These are phyloP conservation scores for Onychomys arenicola DNA, from an alignment of 2,797 vertebrate species.

Conservation along the genomic window DNA sequence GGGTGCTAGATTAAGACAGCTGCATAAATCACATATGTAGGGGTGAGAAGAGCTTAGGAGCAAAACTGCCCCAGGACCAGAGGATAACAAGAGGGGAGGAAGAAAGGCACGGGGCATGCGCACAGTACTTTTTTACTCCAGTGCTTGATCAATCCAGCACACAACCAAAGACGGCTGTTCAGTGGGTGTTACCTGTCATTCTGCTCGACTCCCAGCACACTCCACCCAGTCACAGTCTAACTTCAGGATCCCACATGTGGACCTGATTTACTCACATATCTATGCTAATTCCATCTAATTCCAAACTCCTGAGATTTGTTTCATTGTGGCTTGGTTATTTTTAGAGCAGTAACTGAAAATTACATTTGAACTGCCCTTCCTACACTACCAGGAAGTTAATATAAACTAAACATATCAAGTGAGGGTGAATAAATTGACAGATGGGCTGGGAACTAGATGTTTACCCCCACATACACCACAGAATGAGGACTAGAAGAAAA, in stretches of 20 bases:
- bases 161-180: not conserved
- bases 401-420: constrained; percentile 46
- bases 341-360: not conserved
- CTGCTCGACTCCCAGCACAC: not conserved
- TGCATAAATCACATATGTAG: not conserved
- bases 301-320: constrained; percentile 25
- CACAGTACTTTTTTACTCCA: too few relatives aligned
- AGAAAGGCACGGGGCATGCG: not conserved
- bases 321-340: not conserved
- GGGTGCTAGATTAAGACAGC: not conserved
- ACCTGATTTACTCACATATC: constrained; percentile 24
- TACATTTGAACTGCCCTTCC: constrained; percentile 26
- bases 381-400: not conserved
- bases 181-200: not conserved
- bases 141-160: not conserved
- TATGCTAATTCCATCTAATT: constrained; percentile 43
- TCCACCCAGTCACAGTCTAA: not conserved
- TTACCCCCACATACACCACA: not conserved
- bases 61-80: not conserved
- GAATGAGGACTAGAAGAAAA: not conserved
- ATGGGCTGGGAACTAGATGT: not conserved
- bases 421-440: not conserved
- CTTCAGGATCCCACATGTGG: not conserved
- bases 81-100: not conserved
- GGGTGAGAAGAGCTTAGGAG: not conserved